Percentiles rank a stretch among this genome's conserved stretches.
Conservation (phyloP, 2,797 vertebrate genomes). For the Sciurus vulgaris region DNA sequence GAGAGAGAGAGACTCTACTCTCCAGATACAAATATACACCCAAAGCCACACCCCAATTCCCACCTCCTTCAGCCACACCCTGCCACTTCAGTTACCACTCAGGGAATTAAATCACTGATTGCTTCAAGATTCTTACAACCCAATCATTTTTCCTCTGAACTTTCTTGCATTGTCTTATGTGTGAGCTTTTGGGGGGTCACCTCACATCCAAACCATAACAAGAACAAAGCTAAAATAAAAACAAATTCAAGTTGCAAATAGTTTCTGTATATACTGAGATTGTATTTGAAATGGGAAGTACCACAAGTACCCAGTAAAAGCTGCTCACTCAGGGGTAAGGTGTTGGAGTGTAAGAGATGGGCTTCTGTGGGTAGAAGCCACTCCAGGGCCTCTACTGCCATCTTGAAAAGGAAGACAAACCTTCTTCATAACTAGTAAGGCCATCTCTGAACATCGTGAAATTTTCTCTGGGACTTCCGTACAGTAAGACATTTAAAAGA, state of each 20-base stretch:
- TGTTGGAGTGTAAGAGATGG: not conserved
- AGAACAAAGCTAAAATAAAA: conserved; percentile 18
- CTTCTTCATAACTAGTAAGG: not conserved
- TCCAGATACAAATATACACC: too few species aligned
- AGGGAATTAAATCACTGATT: too few species aligned
- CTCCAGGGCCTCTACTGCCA: not conserved
- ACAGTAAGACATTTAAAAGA: not conserved
- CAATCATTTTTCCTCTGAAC: too few species aligned
- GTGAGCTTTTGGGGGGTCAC: too few species aligned
- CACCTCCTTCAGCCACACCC: too few species aligned
- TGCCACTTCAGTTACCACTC: too few species aligned
- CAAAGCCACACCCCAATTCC: too few species aligned
- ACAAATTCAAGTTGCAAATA: not conserved
- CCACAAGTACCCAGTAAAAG: not conserved
- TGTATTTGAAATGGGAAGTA: not conserved
- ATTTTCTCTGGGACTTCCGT: not conserved
- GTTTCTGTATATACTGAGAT: not conserved
- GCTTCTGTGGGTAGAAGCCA: not conserved
- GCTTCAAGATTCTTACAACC: too few species aligned
- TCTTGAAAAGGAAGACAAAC: not conserved
- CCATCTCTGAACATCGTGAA: not conserved
- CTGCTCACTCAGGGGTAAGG: rapidly evolving
- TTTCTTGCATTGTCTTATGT: too few species aligned
- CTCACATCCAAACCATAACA: too few species aligned
- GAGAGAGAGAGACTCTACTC: too few species aligned